Base-by-base conservation (phyloP, 1,140 invertebrate species). In the Arion vulgaris region DNA sequence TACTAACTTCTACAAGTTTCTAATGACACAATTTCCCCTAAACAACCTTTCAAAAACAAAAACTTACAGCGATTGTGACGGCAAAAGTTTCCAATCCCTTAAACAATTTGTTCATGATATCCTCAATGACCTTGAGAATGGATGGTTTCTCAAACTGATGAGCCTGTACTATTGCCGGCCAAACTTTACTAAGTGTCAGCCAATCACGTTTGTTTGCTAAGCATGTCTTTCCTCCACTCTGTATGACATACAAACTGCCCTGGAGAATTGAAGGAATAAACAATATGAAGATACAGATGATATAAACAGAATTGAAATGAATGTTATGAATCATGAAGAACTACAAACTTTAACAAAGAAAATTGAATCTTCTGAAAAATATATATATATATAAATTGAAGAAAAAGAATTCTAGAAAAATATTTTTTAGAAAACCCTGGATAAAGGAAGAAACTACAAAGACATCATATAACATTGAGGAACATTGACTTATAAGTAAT, bases 131-230 rank as follows among this genome's bases (percentile, higher is more conserved):
- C 57, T 93, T 94, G 68, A 96, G 95, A 49, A 97, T 95, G 17
- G 95, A 96, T 1, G 94, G 94, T 90, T 97, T 96, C 88, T 97
- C 96, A 0, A 95, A 96, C 76, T 96, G 95, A 84, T 95, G 94
- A 1, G 95, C 94, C 85, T 94, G 89, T 0, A 96, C 93, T 9
- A 97, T 84, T 4, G 94, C 95, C 1, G 96, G 95, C 96, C 96
- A 97, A 9, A 92, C 36, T 53, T 87, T 74, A 23, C 83, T 90
- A 4, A 97, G 92, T 5, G 95, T 93, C 1, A 94, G 93, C 96
- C 96, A 98, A 90, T 96, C 95, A 80, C 95, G 94, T 87, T 95
- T 94, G 13, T 94, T 94, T 2, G 95, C 90, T 15, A 97, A 90
- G 0, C 95, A 94, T 0, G 93, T 92, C 38, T 91, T 91, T 23